These are phyloP conservation scores for Otus sunia DNA, from an alignment of 2,113 vertebrate species.

Conservation along the genomic window DNA sequence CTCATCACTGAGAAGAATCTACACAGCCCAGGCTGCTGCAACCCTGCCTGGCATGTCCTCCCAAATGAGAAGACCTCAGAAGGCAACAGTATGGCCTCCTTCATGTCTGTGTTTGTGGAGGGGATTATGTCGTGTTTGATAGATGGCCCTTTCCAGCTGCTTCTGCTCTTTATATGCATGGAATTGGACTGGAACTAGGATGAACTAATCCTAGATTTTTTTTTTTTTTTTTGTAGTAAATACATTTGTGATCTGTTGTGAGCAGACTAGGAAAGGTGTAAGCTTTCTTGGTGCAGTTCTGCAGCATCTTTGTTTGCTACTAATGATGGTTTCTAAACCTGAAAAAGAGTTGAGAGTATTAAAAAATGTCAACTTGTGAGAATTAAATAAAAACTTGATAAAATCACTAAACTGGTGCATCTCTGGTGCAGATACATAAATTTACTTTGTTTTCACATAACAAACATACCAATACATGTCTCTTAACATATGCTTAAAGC, in stretches of 20 bases:
- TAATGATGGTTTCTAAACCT: not conserved
- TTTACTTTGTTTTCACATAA: not conserved
- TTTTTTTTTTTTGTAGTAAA: not conserved
- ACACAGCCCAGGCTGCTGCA: not conserved
- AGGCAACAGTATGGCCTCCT: not conserved
- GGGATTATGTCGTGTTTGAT: not conserved
- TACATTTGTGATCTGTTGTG: not conserved
- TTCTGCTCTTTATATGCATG: not conserved
- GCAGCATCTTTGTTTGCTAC: not conserved
- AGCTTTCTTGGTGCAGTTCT: not conserved
- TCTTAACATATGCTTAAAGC: not conserved
- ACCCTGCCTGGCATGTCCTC: accelerated
- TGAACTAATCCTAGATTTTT: not conserved
- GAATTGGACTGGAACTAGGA: not conserved
- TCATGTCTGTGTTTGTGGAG: not conserved
- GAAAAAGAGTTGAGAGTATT: not conserved
- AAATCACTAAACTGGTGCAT: not conserved
- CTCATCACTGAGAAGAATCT: not conserved
- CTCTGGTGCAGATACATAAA: not conserved
- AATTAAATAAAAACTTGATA: not conserved
- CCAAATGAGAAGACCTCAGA: not conserved
- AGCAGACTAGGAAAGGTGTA: not conserved
- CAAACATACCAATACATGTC: not conserved
- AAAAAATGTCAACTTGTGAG: not conserved
- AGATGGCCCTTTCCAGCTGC: not conserved